Conservation (phyloP, 1,140 invertebrate genomes). For the Frieseomelitta varia region DNA sequence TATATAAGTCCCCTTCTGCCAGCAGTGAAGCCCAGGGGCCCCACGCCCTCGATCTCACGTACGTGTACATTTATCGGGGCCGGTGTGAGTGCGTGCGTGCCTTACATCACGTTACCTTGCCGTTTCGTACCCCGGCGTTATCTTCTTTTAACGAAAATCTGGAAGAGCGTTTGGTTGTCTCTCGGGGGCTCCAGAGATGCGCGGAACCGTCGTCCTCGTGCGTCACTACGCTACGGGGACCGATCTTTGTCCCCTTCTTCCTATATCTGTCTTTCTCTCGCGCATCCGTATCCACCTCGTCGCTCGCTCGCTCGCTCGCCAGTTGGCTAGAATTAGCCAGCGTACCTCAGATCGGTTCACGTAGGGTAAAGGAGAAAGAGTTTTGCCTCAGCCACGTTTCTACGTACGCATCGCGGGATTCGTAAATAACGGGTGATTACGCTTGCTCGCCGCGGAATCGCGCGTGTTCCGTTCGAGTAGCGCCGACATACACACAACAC, state of each 20-base stretch:
- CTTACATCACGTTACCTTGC: constrained; percentile 64
- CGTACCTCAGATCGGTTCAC: neutral
- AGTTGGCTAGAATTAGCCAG: neutral
- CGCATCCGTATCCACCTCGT: too few species aligned
- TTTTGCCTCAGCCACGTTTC: neutral
- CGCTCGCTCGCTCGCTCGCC: too few species aligned
- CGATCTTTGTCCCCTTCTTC: constrained; percentile 36
- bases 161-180: constrained; percentile 61
- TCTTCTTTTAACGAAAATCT: constrained; percentile 65
- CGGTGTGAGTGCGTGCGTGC: constrained; percentile 56
- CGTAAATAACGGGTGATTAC: constrained; percentile 40
- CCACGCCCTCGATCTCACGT: constrained; percentile 80
- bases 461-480: constrained; percentile 11
- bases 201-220: neutral
- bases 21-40: constrained; percentile 77
- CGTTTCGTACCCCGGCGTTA: constrained; percentile 43
- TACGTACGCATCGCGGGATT: constrained; percentile 21
- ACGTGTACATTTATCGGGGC: constrained; percentile 57
- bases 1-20: constrained; percentile 60
- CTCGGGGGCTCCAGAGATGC: constrained; percentile 30
- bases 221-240: constrained; percentile 14
- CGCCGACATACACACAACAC: neutral
- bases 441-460: neutral
- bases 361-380: neutral
- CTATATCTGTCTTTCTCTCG: neutral